These are phyloP conservation scores for Acromyrmex charruanus DNA, from an alignment of 1,140 invertebrate species.

Conservation along the genomic window DNA sequence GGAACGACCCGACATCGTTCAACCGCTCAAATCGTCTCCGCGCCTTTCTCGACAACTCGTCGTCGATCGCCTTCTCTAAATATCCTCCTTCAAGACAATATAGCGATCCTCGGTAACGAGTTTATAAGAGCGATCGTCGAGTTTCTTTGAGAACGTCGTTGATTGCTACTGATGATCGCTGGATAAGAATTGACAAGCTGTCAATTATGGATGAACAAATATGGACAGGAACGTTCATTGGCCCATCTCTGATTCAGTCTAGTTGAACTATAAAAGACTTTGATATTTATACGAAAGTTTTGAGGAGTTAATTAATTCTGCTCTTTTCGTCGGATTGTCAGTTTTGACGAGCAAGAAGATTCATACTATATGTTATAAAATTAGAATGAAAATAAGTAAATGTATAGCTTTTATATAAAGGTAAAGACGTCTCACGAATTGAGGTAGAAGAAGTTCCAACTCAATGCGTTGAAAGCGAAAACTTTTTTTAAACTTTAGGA, in stretches of 20 bases:
- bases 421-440: background rate
- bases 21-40: constrained; percentile 49
- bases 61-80: constrained; percentile 55
- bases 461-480: background rate
- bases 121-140: constrained; percentile 46
- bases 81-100: constrained; percentile 26
- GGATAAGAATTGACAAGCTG: background rate
- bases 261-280: too few species aligned
- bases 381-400: background rate
- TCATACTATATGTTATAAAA: background rate
- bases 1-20: constrained; percentile 71
- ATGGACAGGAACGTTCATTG: background rate
- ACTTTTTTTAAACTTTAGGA: background rate
- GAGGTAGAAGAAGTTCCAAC: background rate
- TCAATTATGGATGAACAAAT: background rate
- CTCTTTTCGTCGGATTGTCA: background rate
- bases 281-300: background rate
- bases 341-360: background rate
- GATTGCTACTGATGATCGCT: background rate
- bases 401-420: background rate
- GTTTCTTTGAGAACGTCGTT: constrained; percentile 6
- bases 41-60: constrained; percentile 44
- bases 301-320: background rate
- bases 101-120: constrained; percentile 47
- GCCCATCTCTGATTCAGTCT: background rate